phyloP scores from a whole-genome alignment of 2,888 invertebrate genomes.

The Drosophila yooni region DNA sequence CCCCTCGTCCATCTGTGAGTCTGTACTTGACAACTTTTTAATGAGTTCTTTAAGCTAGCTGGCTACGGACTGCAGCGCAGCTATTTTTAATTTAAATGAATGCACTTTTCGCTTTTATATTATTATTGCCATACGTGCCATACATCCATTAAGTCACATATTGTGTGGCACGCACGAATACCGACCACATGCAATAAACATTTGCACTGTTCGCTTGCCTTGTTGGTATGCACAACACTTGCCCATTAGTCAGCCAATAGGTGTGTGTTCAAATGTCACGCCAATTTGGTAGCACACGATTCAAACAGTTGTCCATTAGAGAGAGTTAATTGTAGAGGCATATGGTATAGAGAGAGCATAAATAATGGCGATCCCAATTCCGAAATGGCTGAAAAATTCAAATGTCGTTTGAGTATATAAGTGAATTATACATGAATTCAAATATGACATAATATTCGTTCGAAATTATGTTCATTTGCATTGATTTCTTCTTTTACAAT shows the following conservation, averaged over 20 bases:
- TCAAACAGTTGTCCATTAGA: not conserved
- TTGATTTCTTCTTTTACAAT: not conserved
- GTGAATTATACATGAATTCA: not conserved
- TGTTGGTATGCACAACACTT: conserved; percentile 36
- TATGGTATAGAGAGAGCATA: not conserved
- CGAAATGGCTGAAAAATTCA: not conserved
- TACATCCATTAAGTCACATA: conserved; percentile 17
- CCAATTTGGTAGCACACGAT: not conserved
- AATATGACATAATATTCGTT: not conserved
- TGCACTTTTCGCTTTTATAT: conserved; percentile 1
- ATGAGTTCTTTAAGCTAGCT: conserved; percentile 6
- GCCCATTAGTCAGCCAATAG: conserved; percentile 31
- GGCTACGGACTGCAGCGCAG: not conserved
- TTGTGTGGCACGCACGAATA: conserved; percentile 7
- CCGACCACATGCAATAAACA: not conserved
- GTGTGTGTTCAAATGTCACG: conserved; percentile 12
- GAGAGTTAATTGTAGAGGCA: not conserved
- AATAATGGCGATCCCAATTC: not conserved
- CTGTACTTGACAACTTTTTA: conserved; percentile 7
- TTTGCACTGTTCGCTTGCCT: conserved; percentile 9
- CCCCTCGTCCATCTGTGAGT: not conserved
- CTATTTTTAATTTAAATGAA: conserved; percentile 9
- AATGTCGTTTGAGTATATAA: not conserved
- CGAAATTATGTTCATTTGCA: not conserved
- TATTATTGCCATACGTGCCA: conserved; percentile 3